phyloP scores from a whole-genome alignment of 1,140 invertebrate species.

The Lycorma delicatula region DNA sequence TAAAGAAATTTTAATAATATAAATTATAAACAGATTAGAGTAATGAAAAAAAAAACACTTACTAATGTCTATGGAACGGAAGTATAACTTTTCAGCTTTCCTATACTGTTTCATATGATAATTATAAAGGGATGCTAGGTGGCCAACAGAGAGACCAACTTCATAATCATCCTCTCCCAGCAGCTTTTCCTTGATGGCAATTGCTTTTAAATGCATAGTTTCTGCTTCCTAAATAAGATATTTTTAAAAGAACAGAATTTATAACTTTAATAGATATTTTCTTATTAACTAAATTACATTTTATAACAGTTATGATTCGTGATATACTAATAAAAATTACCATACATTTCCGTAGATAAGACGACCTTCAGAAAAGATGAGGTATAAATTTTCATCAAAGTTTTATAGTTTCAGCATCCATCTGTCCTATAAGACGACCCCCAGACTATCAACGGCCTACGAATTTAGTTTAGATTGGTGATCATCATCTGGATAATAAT shows the following conservation, averaged over 20 bases:
- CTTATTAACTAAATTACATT: background rate
- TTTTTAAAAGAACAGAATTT: background rate
- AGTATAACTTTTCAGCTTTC: constrained; percentile 78
- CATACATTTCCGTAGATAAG: too few species aligned
- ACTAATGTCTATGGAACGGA: constrained; percentile 83
- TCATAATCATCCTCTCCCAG: constrained; percentile 83
- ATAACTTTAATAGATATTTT: constrained; percentile 1
- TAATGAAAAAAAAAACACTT: constrained; percentile 35
- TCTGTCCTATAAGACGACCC: too few species aligned
- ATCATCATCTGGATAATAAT: too few species aligned
- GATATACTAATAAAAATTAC: too few species aligned
- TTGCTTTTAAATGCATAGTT: constrained; percentile 82
- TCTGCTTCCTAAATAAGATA: constrained; percentile 71
- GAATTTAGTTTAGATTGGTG: too few species aligned
- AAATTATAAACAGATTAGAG: too few species aligned
- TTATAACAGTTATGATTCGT: constrained; percentile 2
- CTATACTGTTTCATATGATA: constrained; percentile 82
- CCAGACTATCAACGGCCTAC: too few species aligned
- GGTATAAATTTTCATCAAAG: too few species aligned
- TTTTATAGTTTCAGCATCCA: too few species aligned
- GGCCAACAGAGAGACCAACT: constrained; percentile 82
- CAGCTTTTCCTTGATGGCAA: constrained; percentile 80
- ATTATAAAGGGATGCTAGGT: constrained; percentile 87
- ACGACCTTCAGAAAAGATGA: too few species aligned
- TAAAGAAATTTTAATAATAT: too few species aligned